Base-by-base conservation (phyloP, 2,888 invertebrate genomes). In the Mythimna loreyi region DNA sequence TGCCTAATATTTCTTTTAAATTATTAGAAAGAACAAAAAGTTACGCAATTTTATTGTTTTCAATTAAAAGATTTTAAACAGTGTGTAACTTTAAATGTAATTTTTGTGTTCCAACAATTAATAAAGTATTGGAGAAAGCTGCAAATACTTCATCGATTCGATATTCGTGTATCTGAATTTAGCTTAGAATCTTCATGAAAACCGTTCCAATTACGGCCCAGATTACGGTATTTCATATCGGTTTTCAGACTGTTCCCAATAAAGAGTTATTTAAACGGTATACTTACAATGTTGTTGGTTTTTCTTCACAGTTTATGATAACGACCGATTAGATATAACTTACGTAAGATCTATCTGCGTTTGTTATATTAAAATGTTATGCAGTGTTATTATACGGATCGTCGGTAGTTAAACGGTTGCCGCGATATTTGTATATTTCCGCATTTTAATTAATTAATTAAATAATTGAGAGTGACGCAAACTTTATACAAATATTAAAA, bases 321-420 rank as follows among this genome's bases (percentile, higher is more conserved):
- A 74, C 60, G 47, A 16, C 16, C 69, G 77, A 77, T 73, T 78
- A 81, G 70, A 78, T 74, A 73, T 70, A 61, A 50, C 19, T 76
- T 83, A 73, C 69, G 52, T 72, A 83, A 76, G 50, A 13, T 55
- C 28, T 68, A 67, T 70, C 36, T 53, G n/a, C 40, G 55, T 71
- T 72, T 67, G 40, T 55, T 59, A 45, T 61, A 57, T 69, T 67
- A 58, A 59, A 71, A 36, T 57, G 60, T 69, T 73, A 72, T 72
- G 67, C 50, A 69, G 53, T 30, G 45, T 36, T 59, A 65, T 70
- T 66, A 55, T 33, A 60, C 50, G 36, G 49, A 61, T 47, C 33
- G 30, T 43, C 25, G 16, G 25, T 52, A 64, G 11, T 62, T 13
- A 65, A 65, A 65, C 52, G 36, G 16, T 53, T 33, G 19, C 59